Base-by-base conservation (phyloP, 2,888 invertebrate species). In the Tanypteryx hageni region DNA sequence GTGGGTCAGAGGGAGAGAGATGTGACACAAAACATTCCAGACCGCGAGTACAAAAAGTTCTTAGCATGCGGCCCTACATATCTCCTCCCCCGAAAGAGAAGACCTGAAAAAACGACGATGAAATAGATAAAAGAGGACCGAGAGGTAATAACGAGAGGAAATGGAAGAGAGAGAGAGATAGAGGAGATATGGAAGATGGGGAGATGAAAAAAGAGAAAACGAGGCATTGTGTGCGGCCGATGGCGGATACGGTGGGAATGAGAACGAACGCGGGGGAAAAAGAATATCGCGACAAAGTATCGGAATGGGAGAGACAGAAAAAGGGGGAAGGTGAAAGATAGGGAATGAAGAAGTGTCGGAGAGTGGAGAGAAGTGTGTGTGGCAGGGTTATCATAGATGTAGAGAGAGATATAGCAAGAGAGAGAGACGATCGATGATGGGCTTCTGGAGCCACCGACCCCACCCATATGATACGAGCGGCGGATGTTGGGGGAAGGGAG, bases 1-100 rank as follows among this genome's bases (percentile, higher is more conserved):
- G 76, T 76, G 76, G 76, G 76, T 76, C 76, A 76, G 76, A 76
- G 76, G 22, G 76, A 44, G 44, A 44, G 76, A 76, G 76, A 76
- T 76, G 44, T 5, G 22, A 14, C 76, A 76, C 76, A 76, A 76
- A 27, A 27, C 76, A 27, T 76, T 27, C n/a, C 76, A 4, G 22
- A 27, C 27, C 27, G 76, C 27, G 76, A 10, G 27, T 27, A 76
- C 76, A 76, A 44, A 44, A 44, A 44, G 44, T 44, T 44, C 44
- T 44, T 44, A 44, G 44, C 3, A 44, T 5, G 44, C 44, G 44
- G 44, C 44, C 44, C 44, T 44, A 44, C 44, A 44, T 44, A 5
- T 44, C 1, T 5, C 44, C 1, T 5, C 44, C 44, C 44, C 44
- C 44, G 44, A 44, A 44, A 44, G 44, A 44, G 44, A 5, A 44